Conservation (phyloP, 2,888 invertebrate genomes). For the Ommatoiulus sabulosus region DNA sequence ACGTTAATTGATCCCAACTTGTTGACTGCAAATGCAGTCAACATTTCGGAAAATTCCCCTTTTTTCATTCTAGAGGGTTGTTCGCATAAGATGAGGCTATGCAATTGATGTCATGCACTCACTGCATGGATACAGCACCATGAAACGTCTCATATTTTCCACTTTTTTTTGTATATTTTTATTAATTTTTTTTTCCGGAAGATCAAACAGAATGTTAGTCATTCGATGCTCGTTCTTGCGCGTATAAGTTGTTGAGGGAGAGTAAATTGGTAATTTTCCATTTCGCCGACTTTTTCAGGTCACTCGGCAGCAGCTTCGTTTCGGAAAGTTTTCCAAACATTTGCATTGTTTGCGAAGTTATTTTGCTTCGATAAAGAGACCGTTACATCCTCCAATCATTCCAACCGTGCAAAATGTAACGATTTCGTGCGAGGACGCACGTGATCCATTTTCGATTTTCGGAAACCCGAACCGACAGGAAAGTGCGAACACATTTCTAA, state of each 20-base stretch:
- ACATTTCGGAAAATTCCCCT: no score
- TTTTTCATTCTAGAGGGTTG: no score
- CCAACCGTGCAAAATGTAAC: neutral
- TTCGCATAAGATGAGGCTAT: no score
- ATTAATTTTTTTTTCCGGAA: neutral
- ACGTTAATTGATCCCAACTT: neutral
- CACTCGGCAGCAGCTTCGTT: neutral
- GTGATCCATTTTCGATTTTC: constrained; percentile 24
- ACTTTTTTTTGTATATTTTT: no score
- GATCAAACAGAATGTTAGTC: neutral
- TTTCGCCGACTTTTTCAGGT: neutral
- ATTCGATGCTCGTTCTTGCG: neutral
- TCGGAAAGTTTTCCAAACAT: neutral
- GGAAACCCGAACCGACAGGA: neutral
- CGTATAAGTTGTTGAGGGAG: neutral
- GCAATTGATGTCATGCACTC: no score
- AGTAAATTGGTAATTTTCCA: constrained; percentile 1
- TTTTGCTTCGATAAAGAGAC: neutral
- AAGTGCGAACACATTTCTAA: neutral
- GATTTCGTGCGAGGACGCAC: constrained; percentile 1
- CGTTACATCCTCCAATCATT: neutral
- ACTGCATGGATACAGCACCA: no score
- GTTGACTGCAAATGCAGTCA: neutral
- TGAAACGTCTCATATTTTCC: no score
- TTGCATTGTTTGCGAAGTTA: neutral